A percentile compares a stretch with the other conserved stretches of the same genome.
These are phyloP conservation scores for Nerophis ophidion DNA, from an alignment of 2,113 vertebrate species.

Conservation along the genomic window DNA sequence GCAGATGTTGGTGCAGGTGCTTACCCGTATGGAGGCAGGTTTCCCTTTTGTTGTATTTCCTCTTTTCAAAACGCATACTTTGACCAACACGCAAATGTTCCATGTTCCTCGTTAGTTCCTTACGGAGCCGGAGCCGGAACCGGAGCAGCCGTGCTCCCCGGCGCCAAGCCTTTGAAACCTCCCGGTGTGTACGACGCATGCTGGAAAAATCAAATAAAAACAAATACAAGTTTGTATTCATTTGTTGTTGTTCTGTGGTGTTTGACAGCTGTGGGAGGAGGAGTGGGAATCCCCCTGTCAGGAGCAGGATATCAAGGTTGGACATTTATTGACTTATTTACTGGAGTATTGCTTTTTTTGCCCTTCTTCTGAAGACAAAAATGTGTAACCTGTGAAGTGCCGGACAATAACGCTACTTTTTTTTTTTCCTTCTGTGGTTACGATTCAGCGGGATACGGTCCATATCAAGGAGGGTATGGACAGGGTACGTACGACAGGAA, in stretches of 20 bases:
- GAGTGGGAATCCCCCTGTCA: constrained; percentile 55
- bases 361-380: background rate
- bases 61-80: background rate
- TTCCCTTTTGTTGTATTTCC: background rate
- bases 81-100: background rate
- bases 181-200: constrained; percentile 43
- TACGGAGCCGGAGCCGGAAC: constrained; percentile 31
- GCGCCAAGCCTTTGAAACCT: constrained; percentile 63
- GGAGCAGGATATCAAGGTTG: constrained; percentile 41
- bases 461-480: constrained; percentile 46
- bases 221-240: background rate
- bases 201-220: background rate
- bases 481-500: constrained; percentile 49
- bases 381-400: background rate
- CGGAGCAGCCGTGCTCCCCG: constrained; percentile 52
- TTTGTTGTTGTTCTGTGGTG: constrained; percentile 1
- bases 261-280: constrained; percentile 28
- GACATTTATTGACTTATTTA: background rate
- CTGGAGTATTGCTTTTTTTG: background rate
- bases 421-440: constrained; percentile 23
- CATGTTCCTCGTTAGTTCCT: constrained; percentile 29
- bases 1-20: constrained; percentile 21
- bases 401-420: constrained; percentile 36
- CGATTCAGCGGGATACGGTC: constrained; percentile 48
- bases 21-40: constrained; percentile 51